Percentiles rank a stretch among this genome's conserved stretches.
These are phyloP conservation scores for Porites rus DNA, from an alignment of 92 coral and sea anemone species.

Conservation along the genomic window DNA sequence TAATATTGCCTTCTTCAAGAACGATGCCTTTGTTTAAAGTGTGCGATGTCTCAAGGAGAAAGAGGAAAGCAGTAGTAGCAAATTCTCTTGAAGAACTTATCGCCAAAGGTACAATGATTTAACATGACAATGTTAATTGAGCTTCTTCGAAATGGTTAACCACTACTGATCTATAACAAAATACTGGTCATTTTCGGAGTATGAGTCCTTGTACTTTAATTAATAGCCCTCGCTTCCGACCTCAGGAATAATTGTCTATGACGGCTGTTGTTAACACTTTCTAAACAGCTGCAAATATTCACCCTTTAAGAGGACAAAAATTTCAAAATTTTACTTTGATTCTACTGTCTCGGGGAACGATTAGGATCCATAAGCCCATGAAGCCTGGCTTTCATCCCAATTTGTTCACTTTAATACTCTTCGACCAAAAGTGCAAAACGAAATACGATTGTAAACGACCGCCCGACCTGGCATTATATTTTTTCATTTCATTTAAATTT, in stretches of 20 bases:
- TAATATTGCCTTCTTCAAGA: too few species aligned
- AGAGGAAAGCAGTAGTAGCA: constrained; percentile 37
- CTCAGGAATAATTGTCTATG: not conserved
- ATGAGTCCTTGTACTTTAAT: not conserved
- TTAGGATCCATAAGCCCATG: constrained; percentile 1
- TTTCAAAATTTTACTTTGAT: too few species aligned
- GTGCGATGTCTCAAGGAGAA: constrained; percentile 18
- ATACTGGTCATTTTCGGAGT: not conserved
- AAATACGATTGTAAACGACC: not conserved
- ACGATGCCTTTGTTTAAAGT: constrained; percentile 20
- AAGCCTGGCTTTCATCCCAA: not conserved
- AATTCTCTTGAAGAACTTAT: constrained; percentile 13
- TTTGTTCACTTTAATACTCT: not conserved
- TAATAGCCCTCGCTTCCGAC: not conserved
- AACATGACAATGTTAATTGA: not conserved
- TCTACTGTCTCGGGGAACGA: not conserved
- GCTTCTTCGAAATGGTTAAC: not conserved
- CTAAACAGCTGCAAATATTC: constrained; percentile 2
- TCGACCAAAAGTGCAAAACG: not conserved
- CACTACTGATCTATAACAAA: not conserved
- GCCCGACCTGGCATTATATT: too few species aligned
- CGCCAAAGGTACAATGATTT: constrained; percentile 15
- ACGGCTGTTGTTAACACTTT: constrained; percentile 3
- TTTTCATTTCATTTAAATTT: too few species aligned
- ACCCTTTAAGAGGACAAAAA: not conserved